phyloP scores from a whole-genome alignment of 1,140 invertebrate species.

The Dermatophagoides farinae region DNA sequence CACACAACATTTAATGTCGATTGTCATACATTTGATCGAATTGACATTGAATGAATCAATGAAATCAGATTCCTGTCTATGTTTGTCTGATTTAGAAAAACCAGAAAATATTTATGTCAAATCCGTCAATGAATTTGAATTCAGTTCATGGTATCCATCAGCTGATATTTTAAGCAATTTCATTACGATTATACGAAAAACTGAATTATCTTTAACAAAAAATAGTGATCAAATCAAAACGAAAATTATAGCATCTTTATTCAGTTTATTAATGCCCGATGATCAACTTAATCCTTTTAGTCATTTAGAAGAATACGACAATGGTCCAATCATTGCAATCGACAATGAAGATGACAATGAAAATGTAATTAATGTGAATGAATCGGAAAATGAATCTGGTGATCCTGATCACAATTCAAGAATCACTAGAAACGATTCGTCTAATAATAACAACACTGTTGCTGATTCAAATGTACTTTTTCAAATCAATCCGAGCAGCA shows the following conservation, averaged over 20 bases:
- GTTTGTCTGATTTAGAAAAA: neutral
- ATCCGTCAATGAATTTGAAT: constrained; percentile 25
- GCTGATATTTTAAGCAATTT: constrained; percentile 59
- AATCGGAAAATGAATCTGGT: neutral
- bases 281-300: neutral
- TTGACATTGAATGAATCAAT: constrained; percentile 46
- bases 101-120: neutral
- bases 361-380: neutral
- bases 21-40: constrained; percentile 66
- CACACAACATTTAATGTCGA: constrained; percentile 60
- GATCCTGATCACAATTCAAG: neutral
- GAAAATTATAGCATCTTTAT: neutral
- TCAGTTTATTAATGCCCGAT: neutral
- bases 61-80: neutral
- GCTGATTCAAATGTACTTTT: neutral
- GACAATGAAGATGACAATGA: constrained; percentile 5
- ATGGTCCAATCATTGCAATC: neutral
- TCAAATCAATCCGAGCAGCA: too few relatives aligned
- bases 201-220: constrained; percentile 21
- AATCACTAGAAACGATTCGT: neutral
- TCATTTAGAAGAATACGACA: neutral
- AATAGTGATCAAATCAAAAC: constrained; percentile 3
- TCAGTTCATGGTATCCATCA: constrained; percentile 43
- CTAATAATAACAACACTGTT: neutral
- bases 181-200: constrained; percentile 41